Evolutionary conservation across 2,888 invertebrate genomes (phyloP).

Genomic region (Mesoligia furuncula): DNA sequence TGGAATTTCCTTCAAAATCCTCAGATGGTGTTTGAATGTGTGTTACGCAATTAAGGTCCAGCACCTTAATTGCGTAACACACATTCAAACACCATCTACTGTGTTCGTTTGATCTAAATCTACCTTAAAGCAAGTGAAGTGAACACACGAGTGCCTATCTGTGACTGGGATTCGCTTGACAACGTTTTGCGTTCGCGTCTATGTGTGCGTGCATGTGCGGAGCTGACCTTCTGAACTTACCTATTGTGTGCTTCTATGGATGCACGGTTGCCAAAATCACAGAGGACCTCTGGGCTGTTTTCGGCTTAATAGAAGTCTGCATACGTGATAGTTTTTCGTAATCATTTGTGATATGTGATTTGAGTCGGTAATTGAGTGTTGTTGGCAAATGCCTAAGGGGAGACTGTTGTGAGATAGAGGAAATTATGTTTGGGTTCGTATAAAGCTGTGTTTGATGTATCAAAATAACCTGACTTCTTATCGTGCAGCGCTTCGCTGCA

Average conservation of each 20-base stretch:
- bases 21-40: not conserved
- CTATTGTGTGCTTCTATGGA: not conserved
- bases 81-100: too few species aligned
- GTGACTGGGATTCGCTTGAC: not conserved
- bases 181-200: fast-evolving
- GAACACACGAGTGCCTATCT: not conserved
- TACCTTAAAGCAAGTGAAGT: not conserved
- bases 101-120: not conserved
- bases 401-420: not conserved
- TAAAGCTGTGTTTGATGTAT: not conserved
- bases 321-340: constrained; percentile 55
- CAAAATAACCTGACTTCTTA: not conserved
- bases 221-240: not conserved
- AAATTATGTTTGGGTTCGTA: not conserved
- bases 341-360: constrained; percentile 48
- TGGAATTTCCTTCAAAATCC: not conserved
- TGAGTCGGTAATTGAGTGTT: constrained; percentile 42
- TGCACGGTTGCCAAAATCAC: constrained; percentile 55
- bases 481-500: too few species aligned
- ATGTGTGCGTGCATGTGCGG: not conserved
- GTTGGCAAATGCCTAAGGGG: not conserved
- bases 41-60: not conserved
- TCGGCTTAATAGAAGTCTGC: constrained; percentile 51
- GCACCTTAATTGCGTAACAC: too few species aligned
- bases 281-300: constrained; percentile 39